Base-by-base conservation (phyloP, 2,797 vertebrate species). In the Lithobates sylvaticus region DNA sequence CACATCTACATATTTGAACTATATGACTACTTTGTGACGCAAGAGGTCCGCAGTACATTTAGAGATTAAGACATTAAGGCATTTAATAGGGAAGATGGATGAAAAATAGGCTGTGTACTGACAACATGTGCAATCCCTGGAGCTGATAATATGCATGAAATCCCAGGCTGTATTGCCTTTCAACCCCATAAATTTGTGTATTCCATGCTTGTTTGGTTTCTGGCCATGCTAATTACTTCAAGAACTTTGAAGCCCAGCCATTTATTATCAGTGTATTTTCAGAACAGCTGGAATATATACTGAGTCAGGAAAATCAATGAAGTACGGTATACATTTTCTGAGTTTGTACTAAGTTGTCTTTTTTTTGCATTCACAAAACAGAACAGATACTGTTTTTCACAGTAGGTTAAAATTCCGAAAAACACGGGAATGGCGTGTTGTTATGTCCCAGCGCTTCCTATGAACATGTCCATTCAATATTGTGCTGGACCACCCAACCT, bases 171-270 rank as follows among this genome's bases (percentile, higher is more conserved):
- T 32, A 65, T 58, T 83, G 26, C 58, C 44, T 39, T 54, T 84
- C 61, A 84, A 64, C 81, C 81, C 64, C 27, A 84, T 76, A 83
- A 83, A 83, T 76, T 68, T 29, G 39, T 50, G 21, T 54, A 81
- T 83, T 36, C 26, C 42, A 26, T 76, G 27, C 61, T 76, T 83
- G 27, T 67, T 76, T 83, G 81, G 81, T 54, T 26, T 58, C 7
- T 36, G 29, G 81, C 81, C 81, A 75, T 83, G 21, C 42, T 76
- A 69, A 68, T 76, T 76, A 50, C 34, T 76, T 76, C 61, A 67
- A 67, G 80, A 65, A 74, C 70, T 64, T 74, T 81, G 69, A 81
- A 81, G 79, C 72, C 13, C 32, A 42, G 79, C 79, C 79, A 81
- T 61, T 36, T 27, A 27, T 71, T 81, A 81, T 81, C 69, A 81